Base-by-base conservation (phyloP, 2,888 invertebrate species). In the Bhutanitis thaidina region DNA sequence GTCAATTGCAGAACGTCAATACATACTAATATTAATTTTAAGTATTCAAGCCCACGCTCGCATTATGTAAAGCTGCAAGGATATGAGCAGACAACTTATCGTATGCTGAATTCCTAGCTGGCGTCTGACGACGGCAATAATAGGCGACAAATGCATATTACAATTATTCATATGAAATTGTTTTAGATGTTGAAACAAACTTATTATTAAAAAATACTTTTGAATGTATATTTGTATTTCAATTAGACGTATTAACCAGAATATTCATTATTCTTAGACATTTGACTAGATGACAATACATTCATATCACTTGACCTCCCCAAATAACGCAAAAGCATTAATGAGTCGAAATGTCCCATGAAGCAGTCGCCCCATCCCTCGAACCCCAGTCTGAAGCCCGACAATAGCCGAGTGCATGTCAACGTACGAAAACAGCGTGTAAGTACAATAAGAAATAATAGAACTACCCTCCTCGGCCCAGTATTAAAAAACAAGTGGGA, bases 401-500 rank as follows among this genome's bases (percentile, higher is more conserved):
- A 64, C 64, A 68, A 65, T 62, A 60, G 55, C 32, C 37, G 58
- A 79, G 79, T 77, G 77, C 71, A 85, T 85, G 86, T 85, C 87
- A 79, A 74, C 76, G 75, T 69, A 80, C 75, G 74, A 82, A 80
- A 84, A 86, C 85, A 84, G 70, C 71, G 74, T 76, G 75, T 67
- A 52, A 52, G 69, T 68, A 77, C 77, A 77, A 80, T 77, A 65
- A 71, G 68, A 74, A 86, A 87, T 86, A 87, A 85, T 84, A 78
- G 80, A 84, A 82, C 83, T 79, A 81, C 85, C 87, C 85, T 74
- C 77, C 58, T 58, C 51, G 43, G 35, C 52, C 32, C 44, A 52
- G 72, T 74, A 81, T 85, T 83, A 80, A 84, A 85, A 83, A 84
- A 86, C 85, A 88, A 87, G 86, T 85, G 83, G 84, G 79, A 71